Evolutionary conservation across 2,797 vertebrate species (phyloP).

Genomic region (Sylvia borin): DNA sequence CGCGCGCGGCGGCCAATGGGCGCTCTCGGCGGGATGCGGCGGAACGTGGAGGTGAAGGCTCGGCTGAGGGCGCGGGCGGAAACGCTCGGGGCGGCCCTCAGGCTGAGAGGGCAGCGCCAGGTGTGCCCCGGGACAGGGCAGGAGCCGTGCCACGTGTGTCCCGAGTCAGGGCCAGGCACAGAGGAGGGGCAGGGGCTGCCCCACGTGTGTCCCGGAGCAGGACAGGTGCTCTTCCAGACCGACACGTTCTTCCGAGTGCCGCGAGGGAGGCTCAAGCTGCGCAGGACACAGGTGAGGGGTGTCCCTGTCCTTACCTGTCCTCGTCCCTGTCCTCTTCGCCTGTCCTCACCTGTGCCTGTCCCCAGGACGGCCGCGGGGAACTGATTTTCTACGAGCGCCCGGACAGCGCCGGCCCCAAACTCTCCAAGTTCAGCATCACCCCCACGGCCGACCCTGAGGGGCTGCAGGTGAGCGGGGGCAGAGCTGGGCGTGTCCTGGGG

Average conservation of each 20-base stretch:
- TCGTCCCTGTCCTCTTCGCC: too few species aligned
- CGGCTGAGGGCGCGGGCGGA: background rate
- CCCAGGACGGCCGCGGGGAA: slow-evolving; percentile 79
- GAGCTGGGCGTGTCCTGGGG: background rate
- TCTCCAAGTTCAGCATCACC: slow-evolving; percentile 80
- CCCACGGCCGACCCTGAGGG: slow-evolving; percentile 74
- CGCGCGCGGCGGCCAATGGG: background rate
- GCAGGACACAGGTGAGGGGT: background rate
- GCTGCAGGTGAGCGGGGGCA: slow-evolving; percentile 70
- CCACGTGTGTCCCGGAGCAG: too few species aligned
- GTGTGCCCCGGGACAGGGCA: background rate
- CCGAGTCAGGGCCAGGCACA: background rate
- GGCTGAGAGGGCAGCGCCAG: background rate
- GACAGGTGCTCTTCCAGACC: background rate
- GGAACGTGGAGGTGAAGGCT: background rate
- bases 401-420: slow-evolving; percentile 80
- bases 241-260: background rate
- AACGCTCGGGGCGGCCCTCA: background rate
- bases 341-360: too few species aligned
- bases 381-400: slow-evolving; percentile 87
- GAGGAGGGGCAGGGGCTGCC: too few species aligned
- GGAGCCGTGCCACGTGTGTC: background rate
- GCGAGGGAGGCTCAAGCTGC: background rate
- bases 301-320: too few species aligned
- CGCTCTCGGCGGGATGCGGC: background rate